Conservation (phyloP, 1,140 invertebrate species). For the Ips nitidus region DNA sequence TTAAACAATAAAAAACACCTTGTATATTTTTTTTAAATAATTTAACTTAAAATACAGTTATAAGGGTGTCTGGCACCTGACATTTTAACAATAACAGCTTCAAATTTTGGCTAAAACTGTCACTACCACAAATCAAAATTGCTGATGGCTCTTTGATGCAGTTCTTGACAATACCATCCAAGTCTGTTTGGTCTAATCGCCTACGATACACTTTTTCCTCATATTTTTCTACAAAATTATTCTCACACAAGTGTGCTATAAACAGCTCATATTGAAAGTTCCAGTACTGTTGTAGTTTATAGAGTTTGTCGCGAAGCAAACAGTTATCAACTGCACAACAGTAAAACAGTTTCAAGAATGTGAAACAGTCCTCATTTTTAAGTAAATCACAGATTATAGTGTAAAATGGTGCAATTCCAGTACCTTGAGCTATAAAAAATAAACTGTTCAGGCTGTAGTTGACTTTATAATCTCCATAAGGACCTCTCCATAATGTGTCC, state of each 20-base stretch:
- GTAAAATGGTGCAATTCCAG: conserved; percentile 68
- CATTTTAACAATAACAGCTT: conserved; percentile 22
- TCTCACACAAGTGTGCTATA: conserved; percentile 50
- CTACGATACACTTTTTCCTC: conserved; percentile 42
- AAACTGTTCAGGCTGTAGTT: conserved; percentile 56
- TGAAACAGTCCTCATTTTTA: conserved; percentile 64
- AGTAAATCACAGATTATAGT: conserved; percentile 62
- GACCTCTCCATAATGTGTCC: conserved; percentile 63
- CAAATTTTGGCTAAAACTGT: conserved; percentile 18
- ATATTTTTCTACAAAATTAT: conserved; percentile 45
- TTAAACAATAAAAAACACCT: too few species aligned
- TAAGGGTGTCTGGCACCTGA: conserved; percentile 21
- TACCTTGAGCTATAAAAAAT: conserved; percentile 68
- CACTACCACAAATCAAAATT: conserved; percentile 23
- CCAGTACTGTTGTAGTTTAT: conserved; percentile 61
- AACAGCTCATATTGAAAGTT: conserved; percentile 66
- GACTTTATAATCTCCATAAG: conserved; percentile 63
- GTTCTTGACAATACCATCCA: too few species aligned
- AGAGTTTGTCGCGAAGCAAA: conserved; percentile 60
- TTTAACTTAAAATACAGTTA: conserved; percentile 31
- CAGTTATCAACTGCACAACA: conserved; percentile 59
- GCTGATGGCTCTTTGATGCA: too few species aligned
- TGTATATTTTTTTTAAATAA: background rate
- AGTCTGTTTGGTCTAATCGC: background rate
- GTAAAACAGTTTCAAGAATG: conserved; percentile 60